Base-by-base conservation (phyloP, 1,140 invertebrate genomes). In the Condylostylus longicornis region DNA sequence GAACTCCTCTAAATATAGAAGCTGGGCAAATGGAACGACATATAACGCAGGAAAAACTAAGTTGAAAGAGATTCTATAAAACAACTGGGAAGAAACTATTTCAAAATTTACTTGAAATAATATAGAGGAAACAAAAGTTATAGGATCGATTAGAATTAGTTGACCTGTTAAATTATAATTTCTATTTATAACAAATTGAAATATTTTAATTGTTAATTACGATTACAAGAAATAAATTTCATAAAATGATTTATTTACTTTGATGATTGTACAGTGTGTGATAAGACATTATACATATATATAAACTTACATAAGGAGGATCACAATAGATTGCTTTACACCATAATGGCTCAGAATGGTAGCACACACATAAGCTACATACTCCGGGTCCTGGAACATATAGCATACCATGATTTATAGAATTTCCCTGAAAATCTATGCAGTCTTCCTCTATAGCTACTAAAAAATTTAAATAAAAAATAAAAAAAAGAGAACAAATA, bases 241-340 rank as follows among this genome's bases (percentile, higher is more conserved):
- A 1, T 19, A 20, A 13, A 37, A 4, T 4, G n/a, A 18, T 21
- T 7, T 37, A n/a, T 5, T 19, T 15, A 12, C 21, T 18, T 21
- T 18, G 17, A 18, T 33, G 17, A 18, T 15, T 33, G 14, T 18
- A 18, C 2, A 25, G 27, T 29, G 20, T 29, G 30, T 3, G 7
- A 7, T 10, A 23, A 12, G n/a, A 14, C 3, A 9, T 2, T 14
- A 5, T 8, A 8, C 13, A 20, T 17, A 33, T 33, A 25, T 20
- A 8, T 23, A 20, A 53, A 71, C 76, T 77, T 51, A 84, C 80
- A 56, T 79, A 81, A 39, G 82, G 82, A 31, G 82, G 81, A 47
- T 79, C 74, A 53, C 85, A 89, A 60, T 79, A 82, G 42, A 86
- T 86, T 9, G 82, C 76, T 54, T 79, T 77, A 61, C 85, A 89